These are phyloP conservation scores for Paralinhomoeus sp. DNA, from an alignment of 2,888 invertebrate species.

Conservation along the genomic window DNA sequence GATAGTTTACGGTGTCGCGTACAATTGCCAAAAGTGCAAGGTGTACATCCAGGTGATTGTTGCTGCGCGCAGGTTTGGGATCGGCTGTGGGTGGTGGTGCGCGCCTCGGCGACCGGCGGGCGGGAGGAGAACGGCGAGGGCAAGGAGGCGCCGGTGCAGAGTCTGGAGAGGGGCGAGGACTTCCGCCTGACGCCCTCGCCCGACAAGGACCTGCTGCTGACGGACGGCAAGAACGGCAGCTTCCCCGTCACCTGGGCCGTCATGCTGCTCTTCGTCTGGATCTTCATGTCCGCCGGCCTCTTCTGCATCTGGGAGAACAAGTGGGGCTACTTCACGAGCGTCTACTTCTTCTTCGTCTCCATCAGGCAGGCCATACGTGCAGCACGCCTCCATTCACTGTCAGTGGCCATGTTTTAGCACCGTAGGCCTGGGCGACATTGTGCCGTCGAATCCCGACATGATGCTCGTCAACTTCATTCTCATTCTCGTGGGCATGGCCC, in stretches of 20 bases:
- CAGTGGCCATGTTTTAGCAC: no score
- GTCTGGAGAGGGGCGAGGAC: background rate
- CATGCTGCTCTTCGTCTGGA: conserved; percentile 18
- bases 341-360: conserved; percentile 23
- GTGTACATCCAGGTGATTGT: no score
- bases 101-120: no score
- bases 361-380: conserved; percentile 15
- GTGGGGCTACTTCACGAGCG: conserved; percentile 10
- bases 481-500: conserved; percentile 19
- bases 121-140: no score
- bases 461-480: conserved; percentile 21
- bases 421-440: conserved; percentile 21
- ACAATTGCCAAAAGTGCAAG: no score
- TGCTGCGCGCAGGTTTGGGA: no score
- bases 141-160: background rate
- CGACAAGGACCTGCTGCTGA: no score
- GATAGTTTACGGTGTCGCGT: no score
- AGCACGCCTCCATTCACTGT: no score
- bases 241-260: conserved; percentile 20
- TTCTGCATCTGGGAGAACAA: conserved; percentile 11
- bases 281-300: conserved; percentile 12
- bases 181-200: background rate
- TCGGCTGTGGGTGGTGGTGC: no score
- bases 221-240: background rate
- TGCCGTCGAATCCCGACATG: conserved; percentile 21